Percentiles rank a stretch among this genome's conserved stretches.
These are phyloP conservation scores for Drosophila macrothrix DNA, from an alignment of 2,888 invertebrate species.

Conservation along the genomic window DNA sequence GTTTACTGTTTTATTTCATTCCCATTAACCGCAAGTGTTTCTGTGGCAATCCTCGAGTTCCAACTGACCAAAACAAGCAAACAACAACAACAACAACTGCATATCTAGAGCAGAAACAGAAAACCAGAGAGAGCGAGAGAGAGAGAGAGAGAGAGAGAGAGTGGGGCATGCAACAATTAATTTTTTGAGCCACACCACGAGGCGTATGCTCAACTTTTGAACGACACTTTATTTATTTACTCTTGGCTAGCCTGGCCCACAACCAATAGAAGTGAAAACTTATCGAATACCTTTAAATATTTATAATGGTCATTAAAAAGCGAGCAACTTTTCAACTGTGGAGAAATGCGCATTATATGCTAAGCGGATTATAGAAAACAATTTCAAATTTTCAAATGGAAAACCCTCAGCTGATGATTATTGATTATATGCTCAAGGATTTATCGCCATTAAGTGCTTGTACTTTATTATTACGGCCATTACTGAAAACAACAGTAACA, in stretches of 20 bases:
- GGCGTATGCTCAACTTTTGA: constrained; percentile 37
- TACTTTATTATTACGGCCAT: background rate
- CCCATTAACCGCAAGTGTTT: constrained; percentile 54
- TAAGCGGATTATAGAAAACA: constrained; percentile 7
- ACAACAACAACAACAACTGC: constrained; percentile 17
- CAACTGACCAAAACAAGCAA: constrained; percentile 28
- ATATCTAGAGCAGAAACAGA: background rate
- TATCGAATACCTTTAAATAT: constrained; percentile 10
- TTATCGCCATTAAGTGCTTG: background rate
- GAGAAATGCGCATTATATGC: background rate
- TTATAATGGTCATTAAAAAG: background rate
- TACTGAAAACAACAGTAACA: background rate
- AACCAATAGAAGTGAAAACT: constrained; percentile 10
- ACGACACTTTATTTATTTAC: constrained; percentile 4
- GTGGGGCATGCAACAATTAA: constrained; percentile 34
- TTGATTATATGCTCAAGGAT: background rate
- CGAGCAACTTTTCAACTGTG: background rate
- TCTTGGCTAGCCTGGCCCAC: background rate
- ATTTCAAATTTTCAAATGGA: background rate
- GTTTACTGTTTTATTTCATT: constrained; percentile 47
- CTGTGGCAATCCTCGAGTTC: constrained; percentile 36
- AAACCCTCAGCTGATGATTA: background rate
- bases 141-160: background rate
- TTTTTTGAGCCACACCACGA: constrained; percentile 17
- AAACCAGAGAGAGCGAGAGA: background rate